A percentile compares a stretch with the other conserved stretches of the same genome.
These are phyloP conservation scores for Chrysoperla carnea DNA, from an alignment of 1,140 invertebrate genomes.

Conservation along the genomic window DNA sequence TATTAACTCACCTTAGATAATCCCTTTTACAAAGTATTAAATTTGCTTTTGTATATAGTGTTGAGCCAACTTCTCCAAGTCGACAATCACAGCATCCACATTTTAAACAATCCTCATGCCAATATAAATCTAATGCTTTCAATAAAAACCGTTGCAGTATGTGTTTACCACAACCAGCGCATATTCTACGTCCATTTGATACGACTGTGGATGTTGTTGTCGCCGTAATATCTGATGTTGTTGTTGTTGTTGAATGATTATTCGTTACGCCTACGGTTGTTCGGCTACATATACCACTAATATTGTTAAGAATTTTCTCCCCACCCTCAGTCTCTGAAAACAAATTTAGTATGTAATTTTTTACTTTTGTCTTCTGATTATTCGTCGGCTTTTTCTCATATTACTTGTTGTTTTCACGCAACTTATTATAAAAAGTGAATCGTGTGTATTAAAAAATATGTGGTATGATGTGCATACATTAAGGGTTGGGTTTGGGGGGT, in stretches of 20 bases:
- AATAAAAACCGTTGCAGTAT: conserved; percentile 59
- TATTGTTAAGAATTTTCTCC: no score
- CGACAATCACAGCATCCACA: conserved; percentile 86
- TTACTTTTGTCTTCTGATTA: no score
- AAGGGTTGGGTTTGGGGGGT: no score
- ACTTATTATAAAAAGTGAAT: no score
- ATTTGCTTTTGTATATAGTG: conserved; percentile 82
- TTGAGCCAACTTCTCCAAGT: conserved; percentile 80
- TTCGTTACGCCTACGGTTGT: no score
- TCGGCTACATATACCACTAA: no score
- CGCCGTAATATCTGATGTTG: conserved; percentile 11
- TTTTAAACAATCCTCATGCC: conserved; percentile 91
- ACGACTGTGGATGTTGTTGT: conserved; percentile 14
- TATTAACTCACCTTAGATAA: conserved; percentile 65
- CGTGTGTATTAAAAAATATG: no score
- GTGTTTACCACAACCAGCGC: conserved; percentile 55
- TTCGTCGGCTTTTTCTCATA: no score
- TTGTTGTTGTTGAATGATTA: conserved; percentile 1
- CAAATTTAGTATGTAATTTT: no score
- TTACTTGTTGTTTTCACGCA: no score
- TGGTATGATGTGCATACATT: no score
- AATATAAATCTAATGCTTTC: conserved; percentile 70
- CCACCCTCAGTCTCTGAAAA: no score
- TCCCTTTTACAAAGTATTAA: conserved; percentile 84
- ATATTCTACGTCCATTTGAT: conserved; percentile 32